Percentiles rank a stretch among this genome's conserved stretches.
Conservation (phyloP, 2,797 vertebrate genomes). For the Pteronotus mesoamericanus region DNA sequence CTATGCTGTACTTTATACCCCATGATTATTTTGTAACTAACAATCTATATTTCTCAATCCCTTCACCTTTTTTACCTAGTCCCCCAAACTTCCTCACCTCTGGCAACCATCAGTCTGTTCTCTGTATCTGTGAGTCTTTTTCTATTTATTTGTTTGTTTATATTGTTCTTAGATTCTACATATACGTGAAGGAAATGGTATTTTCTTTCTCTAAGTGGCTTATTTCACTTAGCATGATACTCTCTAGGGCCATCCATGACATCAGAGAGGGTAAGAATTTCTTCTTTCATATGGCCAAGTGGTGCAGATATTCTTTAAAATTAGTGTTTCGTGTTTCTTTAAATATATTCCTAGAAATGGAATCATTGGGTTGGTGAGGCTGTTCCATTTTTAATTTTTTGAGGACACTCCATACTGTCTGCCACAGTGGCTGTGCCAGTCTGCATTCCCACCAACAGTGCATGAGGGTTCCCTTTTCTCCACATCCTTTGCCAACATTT, state of each 20-base stretch:
- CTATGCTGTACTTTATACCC: background rate
- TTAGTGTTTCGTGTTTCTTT: background rate
- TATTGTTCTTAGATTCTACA: background rate
- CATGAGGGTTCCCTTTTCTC: background rate
- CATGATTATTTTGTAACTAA: background rate
- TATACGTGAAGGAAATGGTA: background rate
- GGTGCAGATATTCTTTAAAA: background rate
- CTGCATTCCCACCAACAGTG: background rate
- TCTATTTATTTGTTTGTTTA: background rate
- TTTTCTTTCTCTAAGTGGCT: background rate
- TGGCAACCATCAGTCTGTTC: background rate
- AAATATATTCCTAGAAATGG: background rate
- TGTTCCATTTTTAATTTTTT: background rate
- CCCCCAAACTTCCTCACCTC: background rate
- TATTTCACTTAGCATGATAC: background rate
- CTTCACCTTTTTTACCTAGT: background rate
- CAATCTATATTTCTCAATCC: background rate
- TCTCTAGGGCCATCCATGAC: background rate
- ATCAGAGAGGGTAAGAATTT: background rate
- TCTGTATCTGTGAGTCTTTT: background rate
- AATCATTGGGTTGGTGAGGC: background rate
- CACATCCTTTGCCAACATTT: background rate
- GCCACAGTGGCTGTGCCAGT: background rate
- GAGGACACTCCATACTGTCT: background rate
- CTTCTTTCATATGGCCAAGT: background rate